Base-by-base conservation (phyloP, 2,888 invertebrate species). In the Incurvaria masculella region DNA sequence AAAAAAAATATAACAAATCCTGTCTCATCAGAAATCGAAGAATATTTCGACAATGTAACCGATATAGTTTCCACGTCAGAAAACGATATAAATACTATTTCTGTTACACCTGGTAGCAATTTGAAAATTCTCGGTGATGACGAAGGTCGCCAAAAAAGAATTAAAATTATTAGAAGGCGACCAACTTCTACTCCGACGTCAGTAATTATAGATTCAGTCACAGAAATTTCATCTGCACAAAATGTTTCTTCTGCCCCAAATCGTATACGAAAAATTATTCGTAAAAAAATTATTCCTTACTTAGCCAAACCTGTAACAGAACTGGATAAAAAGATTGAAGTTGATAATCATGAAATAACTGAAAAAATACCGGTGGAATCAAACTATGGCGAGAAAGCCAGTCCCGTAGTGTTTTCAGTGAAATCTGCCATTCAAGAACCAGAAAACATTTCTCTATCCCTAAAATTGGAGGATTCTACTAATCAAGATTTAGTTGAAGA, bases 371-470 rank as follows among this genome's bases (percentile, higher is more conserved):
- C 33, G 4, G 33, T 33, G 3, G 14, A 14, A 19, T 55, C 63
- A 20, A 75, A 74, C 55, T 76, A 75, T 54, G 76, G 76, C n/a
- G 75, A 76, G 57, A 71, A 65, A 57, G 63, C 63, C 16, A 62
- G 55, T 49, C 56, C 57, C 10, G 57, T 60, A 8, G 16, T 14
- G 4, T 14, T 43, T n/a, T 26, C 55, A 38, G 57, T 59, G 20
- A 54, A 55, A 49, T 45, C 56, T 14, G 54, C 62, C 10, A 50
- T 51, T 17, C 50, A 47, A 38, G 42, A 51, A 21, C 48, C 50
- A n/a, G 59, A 63, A 33, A 58, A 54, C 26, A 47, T 54, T 20
- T 46, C 56, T n/a, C n/a, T n/a, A n/a, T n/a, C n/a, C n/a, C n/a
- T n/a, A n/a, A n/a, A 53, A 20, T 51, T 51, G 42, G 44, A 50